Conservation (phyloP, 2,113 vertebrate genomes). For the Syngnathus typhle region DNA sequence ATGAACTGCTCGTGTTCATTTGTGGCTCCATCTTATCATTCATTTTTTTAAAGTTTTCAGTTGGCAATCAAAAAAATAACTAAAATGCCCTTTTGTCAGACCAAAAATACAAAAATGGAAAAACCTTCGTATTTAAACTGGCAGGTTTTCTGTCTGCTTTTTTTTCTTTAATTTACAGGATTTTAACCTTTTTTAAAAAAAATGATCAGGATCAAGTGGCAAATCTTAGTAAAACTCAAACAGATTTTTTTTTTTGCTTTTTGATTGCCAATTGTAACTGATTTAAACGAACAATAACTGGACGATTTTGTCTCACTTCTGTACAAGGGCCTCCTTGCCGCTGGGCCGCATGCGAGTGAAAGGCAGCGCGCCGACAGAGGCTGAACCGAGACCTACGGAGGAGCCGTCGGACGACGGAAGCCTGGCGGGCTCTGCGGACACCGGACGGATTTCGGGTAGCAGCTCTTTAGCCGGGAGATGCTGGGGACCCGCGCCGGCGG, state of each 20-base stretch:
- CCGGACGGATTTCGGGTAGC: constrained; percentile 51
- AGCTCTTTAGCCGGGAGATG: constrained; percentile 44
- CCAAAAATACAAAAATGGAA: too few relatives aligned
- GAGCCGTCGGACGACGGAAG: constrained; percentile 68
- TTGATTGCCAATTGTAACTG: neutral
- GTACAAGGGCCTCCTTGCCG: constrained; percentile 80
- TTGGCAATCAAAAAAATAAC: neutral
- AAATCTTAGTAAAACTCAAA: too few relatives aligned
- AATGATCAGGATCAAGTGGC: too few relatives aligned
- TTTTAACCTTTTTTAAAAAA: neutral
- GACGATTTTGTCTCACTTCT: constrained; percentile 71
- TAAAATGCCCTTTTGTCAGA: too few relatives aligned
- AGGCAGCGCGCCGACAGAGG: constrained; percentile 35
- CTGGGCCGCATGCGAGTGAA: constrained; percentile 84
- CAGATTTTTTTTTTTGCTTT: neutral
- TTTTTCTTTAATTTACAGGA: too few relatives aligned
- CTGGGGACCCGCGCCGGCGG: constrained; percentile 47
- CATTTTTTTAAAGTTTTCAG: neutral
- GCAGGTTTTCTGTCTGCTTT: too few relatives aligned
- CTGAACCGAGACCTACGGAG: constrained; percentile 70
- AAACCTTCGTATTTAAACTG: too few relatives aligned
- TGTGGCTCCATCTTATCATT: neutral
- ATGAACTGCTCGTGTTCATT: constrained; percentile 30
- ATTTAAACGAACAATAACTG: neutral
- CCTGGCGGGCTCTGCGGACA: constrained; percentile 44